Conservation (phyloP, 2,113 vertebrate species). For the Urocolius indicus region DNA sequence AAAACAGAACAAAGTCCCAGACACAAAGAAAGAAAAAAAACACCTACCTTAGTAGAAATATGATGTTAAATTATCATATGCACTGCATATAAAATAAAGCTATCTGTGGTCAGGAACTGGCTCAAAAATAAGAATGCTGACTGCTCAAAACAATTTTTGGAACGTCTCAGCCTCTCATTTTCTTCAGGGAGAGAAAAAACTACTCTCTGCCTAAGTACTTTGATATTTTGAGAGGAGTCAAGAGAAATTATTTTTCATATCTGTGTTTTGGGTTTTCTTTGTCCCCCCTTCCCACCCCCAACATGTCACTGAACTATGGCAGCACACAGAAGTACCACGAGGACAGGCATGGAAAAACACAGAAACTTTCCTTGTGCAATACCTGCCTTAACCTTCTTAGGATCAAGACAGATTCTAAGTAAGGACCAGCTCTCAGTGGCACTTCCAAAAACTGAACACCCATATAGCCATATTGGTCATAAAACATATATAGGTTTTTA, state of each 20-base stretch:
- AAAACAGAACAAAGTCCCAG: background rate
- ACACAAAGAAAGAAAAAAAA: background rate
- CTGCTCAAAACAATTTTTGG: background rate
- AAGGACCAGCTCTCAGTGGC: background rate
- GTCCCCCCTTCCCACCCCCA: background rate
- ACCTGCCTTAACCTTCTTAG: background rate
- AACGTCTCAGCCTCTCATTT: background rate
- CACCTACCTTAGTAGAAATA: background rate
- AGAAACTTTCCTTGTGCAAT: background rate
- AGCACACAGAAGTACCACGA: background rate
- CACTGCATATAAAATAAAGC: background rate
- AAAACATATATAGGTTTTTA: background rate
- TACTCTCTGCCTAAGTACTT: background rate
- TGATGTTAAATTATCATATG: background rate
- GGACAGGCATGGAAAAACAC: background rate
- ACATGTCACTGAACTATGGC: background rate
- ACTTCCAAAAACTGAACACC: background rate
- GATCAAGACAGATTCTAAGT: background rate
- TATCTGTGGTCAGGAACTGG: background rate
- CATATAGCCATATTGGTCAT: too few relatives aligned
- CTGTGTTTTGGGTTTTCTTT: background rate
- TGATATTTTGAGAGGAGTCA: background rate
- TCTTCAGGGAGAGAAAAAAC: background rate
- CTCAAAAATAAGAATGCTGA: background rate
- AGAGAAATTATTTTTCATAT: background rate